Percentiles rank a stretch among this genome's conserved stretches.
These are phyloP conservation scores for Bufo bufo DNA, from an alignment of 2,113 vertebrate species.

Conservation along the genomic window DNA sequence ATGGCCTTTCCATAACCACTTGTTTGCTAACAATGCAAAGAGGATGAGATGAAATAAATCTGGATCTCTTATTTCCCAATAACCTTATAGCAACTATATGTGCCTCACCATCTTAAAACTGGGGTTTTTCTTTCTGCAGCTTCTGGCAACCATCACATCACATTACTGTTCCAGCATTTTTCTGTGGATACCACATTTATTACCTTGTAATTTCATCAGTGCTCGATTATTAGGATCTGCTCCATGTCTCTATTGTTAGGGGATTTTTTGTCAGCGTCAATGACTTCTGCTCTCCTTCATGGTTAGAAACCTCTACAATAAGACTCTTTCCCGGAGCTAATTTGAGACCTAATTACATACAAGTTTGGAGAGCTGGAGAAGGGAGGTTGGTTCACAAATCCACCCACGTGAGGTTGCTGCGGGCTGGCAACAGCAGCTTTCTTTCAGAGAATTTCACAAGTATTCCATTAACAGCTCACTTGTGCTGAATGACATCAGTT, in stretches of 20 bases:
- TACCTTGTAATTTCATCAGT: neutral
- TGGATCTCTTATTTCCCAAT: no score
- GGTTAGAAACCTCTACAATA: conserved; percentile 1
- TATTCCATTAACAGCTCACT: conserved; percentile 22
- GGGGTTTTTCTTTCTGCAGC: neutral
- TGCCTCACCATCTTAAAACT: no score
- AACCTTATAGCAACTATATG: no score
- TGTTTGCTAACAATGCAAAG: no score
- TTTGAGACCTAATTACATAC: conserved; percentile 54
- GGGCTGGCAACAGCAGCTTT: conserved; percentile 25
- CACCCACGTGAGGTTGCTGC: conserved; percentile 39
- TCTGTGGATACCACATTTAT: neutral
- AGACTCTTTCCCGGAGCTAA: conserved; percentile 39
- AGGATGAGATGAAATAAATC: no score
- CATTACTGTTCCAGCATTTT: neutral
- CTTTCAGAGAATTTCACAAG: conserved; percentile 50
- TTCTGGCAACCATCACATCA: neutral
- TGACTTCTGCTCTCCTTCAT: conserved; percentile 19
- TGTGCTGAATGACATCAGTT: conserved; percentile 41
- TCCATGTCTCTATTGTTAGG: neutral
- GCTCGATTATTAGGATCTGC: neutral
- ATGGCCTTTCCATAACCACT: no score
- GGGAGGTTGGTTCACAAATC: conserved; percentile 53
- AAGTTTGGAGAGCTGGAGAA: conserved; percentile 2
- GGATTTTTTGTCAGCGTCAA: neutral